Evolutionary conservation across 2,113 vertebrate species (phyloP).

Genomic region (Bubalus kerabau): DNA sequence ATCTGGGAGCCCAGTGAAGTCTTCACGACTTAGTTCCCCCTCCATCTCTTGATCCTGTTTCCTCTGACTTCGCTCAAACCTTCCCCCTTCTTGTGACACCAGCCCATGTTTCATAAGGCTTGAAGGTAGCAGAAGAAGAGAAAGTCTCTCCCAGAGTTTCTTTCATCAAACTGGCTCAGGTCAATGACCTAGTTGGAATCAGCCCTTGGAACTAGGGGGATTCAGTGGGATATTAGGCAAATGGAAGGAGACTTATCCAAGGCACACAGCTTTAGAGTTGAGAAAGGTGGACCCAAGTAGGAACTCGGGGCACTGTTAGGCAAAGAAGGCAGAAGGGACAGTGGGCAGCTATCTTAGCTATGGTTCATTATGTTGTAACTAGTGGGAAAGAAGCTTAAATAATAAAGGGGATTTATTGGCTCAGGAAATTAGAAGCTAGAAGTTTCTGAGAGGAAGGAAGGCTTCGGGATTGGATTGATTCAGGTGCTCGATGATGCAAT

Average conservation of each 20-base stretch:
- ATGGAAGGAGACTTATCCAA: background rate
- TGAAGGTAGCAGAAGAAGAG: background rate
- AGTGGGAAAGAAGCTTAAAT: background rate
- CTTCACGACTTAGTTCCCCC: background rate
- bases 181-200: background rate
- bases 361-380: background rate
- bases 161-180: background rate
- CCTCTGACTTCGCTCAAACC: background rate
- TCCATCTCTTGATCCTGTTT: background rate
- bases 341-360: background rate
- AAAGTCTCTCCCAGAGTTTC: background rate
- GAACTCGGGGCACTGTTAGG: background rate
- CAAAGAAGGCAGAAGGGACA: background rate
- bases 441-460: background rate
- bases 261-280: background rate
- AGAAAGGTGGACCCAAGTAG: background rate
- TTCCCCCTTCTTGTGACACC: background rate
- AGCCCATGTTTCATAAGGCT: background rate
- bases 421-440: background rate
- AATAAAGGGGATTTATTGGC: background rate
- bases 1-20: background rate
- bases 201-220: background rate
- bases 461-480: background rate
- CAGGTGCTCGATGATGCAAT: background rate
- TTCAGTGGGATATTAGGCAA: background rate